phyloP scores from a whole-genome alignment of 53 echinoderm and acorn worm genomes.

The Paelopatides confundens region DNA sequence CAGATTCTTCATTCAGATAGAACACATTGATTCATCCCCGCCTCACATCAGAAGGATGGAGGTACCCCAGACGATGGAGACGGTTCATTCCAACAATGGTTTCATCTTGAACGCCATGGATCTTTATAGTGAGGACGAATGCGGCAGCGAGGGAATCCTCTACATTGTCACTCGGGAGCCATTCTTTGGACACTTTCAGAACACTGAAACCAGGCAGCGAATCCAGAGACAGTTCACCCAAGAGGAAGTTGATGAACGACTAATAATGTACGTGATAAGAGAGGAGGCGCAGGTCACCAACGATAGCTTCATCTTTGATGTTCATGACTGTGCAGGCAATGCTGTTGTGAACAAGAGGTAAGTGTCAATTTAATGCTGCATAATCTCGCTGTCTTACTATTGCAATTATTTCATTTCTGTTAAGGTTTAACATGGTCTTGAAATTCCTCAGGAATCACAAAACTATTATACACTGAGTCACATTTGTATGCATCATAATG shows the following conservation, averaged over 20 bases:
- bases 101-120: conserved; percentile 74
- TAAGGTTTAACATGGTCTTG: no score
- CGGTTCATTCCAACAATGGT: conserved; percentile 65
- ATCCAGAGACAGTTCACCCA: conserved; percentile 82
- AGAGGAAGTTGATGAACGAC: conserved; percentile 76
- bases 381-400: no score
- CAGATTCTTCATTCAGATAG: conserved; percentile 72
- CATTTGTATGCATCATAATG: no score
- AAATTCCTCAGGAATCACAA: no score
- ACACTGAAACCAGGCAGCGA: conserved; percentile 64
- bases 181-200: conserved; percentile 83
- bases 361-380: no score
- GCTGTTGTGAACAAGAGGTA: conserved; percentile 82
- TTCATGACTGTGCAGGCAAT: conserved; percentile 88
- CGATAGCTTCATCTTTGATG: conserved; percentile 87
- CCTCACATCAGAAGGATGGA: conserved; percentile 71
- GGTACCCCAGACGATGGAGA: conserved; percentile 80
- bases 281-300: conserved; percentile 80
- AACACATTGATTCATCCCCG: conserved; percentile 69
- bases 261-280: conserved; percentile 85
- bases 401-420: no score
- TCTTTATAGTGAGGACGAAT: conserved; percentile 81
- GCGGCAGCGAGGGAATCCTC: conserved; percentile 65
- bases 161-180: conserved; percentile 78
- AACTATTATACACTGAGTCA: no score